A percentile compares a stretch with the other conserved stretches of the same genome.
phyloP scores from a whole-genome alignment of 2,797 vertebrate species.

The Neosilurus mollespiculum region DNA sequence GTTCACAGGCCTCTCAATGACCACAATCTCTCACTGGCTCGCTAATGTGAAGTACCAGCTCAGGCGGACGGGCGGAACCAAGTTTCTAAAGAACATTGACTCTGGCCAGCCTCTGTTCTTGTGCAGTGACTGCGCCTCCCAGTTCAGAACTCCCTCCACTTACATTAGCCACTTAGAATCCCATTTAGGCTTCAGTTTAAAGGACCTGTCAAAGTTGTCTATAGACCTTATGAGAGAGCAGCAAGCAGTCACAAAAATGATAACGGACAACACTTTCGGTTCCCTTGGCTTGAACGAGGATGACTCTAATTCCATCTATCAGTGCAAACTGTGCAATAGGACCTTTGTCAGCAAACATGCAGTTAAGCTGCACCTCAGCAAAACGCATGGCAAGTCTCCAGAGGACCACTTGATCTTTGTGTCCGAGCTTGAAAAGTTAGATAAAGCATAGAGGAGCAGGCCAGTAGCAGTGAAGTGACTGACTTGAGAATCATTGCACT shows the following conservation, averaged over 20 bases:
- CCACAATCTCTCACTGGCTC: constrained; percentile 99
- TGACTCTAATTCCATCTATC: constrained; percentile 88
- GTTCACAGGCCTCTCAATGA: constrained; percentile 99
- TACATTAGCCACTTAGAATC: constrained; percentile 97
- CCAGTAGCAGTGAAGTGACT: constrained; percentile 70
- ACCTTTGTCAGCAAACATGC: constrained; percentile 98
- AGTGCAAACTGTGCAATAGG: constrained; percentile 97
- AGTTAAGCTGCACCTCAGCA: constrained; percentile 99
- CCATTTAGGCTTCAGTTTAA: constrained; percentile 95
- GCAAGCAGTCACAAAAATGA: constrained; percentile 88
- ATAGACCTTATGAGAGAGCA: constrained; percentile 91
- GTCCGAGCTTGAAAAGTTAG: constrained; percentile 94
- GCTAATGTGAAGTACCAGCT: constrained; percentile 99
- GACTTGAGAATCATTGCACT: constrained; percentile 77
- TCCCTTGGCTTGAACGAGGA: constrained; percentile 86
- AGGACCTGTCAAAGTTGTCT: constrained; percentile 95
- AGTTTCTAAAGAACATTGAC: constrained; percentile 98
- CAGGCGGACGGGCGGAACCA: constrained; percentile 96
- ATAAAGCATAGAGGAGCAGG: constrained; percentile 82
- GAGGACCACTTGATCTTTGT: constrained; percentile 98
- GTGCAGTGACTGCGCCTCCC: constrained; percentile 98
- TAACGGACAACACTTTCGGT: constrained; percentile 82
- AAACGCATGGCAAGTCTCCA: constrained; percentile 97
- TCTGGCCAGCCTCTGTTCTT: constrained; percentile 97
- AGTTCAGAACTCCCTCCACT: constrained; percentile 96